A percentile compares a stretch with the other conserved stretches of the same genome.
phyloP scores from a whole-genome alignment of 2,888 invertebrate genomes.

The Diogma glabrata region DNA sequence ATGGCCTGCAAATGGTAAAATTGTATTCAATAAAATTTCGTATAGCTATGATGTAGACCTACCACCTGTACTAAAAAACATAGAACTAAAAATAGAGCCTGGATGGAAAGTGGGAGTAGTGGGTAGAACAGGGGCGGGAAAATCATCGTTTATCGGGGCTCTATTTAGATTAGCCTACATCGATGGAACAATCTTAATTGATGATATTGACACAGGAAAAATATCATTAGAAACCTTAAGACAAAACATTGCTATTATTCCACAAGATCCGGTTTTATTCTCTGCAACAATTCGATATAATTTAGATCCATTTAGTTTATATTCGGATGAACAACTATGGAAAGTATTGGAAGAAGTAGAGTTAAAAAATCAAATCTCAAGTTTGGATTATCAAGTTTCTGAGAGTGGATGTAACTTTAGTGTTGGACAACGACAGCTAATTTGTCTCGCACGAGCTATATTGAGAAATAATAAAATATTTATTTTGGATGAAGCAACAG shows the following conservation, averaged over 20 bases:
- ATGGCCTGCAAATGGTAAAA: slow-evolving; percentile 59
- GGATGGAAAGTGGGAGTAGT: slow-evolving; percentile 65
- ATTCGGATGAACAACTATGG: slow-evolving; percentile 33
- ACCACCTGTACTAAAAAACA: slow-evolving; percentile 57
- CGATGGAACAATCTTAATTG: slow-evolving; percentile 59
- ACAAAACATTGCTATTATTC: slow-evolving; percentile 44
- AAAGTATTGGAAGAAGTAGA: slow-evolving; percentile 39
- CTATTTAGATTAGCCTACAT: slow-evolving; percentile 64
- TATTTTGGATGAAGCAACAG: slow-evolving; percentile 60
- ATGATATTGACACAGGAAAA: slow-evolving; percentile 45
- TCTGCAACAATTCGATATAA: slow-evolving; percentile 4
- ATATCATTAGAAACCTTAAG: slow-evolving; percentile 41
- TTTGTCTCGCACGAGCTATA: slow-evolving; percentile 55
- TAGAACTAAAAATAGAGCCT: slow-evolving; percentile 54
- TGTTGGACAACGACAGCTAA: slow-evolving; percentile 27
- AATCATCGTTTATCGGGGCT: slow-evolving; percentile 65
- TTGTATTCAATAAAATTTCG: slow-evolving; percentile 42
- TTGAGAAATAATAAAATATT: slow-evolving; percentile 48
- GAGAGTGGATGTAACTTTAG: slow-evolving; percentile 50
- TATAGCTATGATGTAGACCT: slow-evolving; percentile 47
- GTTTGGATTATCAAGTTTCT: slow-evolving; percentile 42
- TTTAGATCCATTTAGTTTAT: slow-evolving; percentile 27
- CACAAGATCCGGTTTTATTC: slow-evolving; percentile 41
- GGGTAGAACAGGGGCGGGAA: slow-evolving; percentile 76
- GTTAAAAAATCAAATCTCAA: slow-evolving; percentile 37